These are phyloP conservation scores for Epirrita christyi DNA, from an alignment of 2,888 invertebrate species.

Conservation along the genomic window DNA sequence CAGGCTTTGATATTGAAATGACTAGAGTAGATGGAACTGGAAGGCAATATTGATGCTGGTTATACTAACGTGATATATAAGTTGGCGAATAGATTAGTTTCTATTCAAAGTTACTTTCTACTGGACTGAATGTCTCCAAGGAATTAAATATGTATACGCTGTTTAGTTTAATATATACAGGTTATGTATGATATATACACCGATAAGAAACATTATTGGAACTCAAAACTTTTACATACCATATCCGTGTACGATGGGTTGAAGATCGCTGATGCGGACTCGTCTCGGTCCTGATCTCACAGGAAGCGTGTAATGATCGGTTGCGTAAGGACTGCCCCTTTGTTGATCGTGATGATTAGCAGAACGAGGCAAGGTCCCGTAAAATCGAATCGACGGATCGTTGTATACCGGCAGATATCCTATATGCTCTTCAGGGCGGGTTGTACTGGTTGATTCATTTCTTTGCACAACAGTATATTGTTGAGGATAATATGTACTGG, in stretches of 20 bases:
- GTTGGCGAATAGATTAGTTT: conserved; percentile 71
- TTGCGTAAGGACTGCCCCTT: conserved; percentile 45
- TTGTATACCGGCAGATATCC: conserved; percentile 61
- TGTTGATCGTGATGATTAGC: conserved; percentile 48
- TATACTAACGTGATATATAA: conserved; percentile 63
- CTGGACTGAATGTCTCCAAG: conserved; percentile 59
- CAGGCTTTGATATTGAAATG: conserved; percentile 42
- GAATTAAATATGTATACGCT: conserved; percentile 51
- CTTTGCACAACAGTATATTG: conserved; percentile 14
- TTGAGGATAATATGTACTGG: conserved; percentile 48
- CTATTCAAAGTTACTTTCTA: conserved; percentile 78
- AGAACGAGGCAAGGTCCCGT: conserved; percentile 65
- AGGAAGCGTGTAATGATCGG: conserved; percentile 68
- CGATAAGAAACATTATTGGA: not conserved
- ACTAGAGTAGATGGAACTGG: conserved; percentile 49
- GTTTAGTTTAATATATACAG: conserved; percentile 16
- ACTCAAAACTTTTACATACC: conserved; percentile 59
- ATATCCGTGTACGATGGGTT: conserved; percentile 73
- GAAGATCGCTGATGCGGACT: conserved; percentile 74
- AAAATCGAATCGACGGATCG: conserved; percentile 55
- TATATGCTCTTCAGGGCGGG: conserved; percentile 35
- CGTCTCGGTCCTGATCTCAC: conserved; percentile 64
- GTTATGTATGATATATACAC: conserved; percentile 10
- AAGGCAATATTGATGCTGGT: conserved; percentile 66
- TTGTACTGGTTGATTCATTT: conserved; percentile 34